phyloP scores from a whole-genome alignment of 2,113 vertebrate genomes.

The Mobula birostris region DNA sequence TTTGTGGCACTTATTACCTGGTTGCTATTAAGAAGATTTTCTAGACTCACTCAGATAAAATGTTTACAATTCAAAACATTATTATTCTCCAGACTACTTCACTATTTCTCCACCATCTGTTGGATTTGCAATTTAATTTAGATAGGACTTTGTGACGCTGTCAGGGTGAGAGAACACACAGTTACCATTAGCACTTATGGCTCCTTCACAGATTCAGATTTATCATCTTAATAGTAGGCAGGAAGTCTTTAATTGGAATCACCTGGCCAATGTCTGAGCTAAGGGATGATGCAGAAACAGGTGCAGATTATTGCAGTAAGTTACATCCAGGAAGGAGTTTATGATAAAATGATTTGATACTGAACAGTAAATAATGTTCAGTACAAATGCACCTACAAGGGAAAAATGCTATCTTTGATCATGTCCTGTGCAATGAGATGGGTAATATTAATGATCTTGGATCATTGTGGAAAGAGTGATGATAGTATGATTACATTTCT shows the following conservation, averaged over 20 bases:
- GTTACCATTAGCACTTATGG: background rate
- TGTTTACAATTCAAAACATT: background rate
- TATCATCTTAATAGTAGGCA: background rate
- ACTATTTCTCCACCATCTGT: background rate
- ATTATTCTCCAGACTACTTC: background rate
- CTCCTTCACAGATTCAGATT: background rate
- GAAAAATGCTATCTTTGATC: too few relatives aligned
- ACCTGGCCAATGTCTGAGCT: background rate
- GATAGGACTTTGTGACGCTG: background rate
- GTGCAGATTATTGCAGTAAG: background rate
- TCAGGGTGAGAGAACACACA: background rate
- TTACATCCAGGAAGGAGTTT: background rate
- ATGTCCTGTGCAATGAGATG: too few relatives aligned
- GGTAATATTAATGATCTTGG: too few relatives aligned
- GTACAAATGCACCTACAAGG: background rate
- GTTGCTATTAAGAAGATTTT: too few relatives aligned
- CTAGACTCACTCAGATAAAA: too few relatives aligned
- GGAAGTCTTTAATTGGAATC: background rate
- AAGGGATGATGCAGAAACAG: background rate
- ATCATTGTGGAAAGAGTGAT: too few relatives aligned
- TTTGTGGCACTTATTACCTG: too few relatives aligned
- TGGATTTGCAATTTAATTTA: background rate
- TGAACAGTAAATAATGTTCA: background rate
- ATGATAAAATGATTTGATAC: background rate
- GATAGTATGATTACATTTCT: too few relatives aligned